Evolutionary conservation across 2,888 invertebrate genomes (phyloP).

Genomic region (Lamellibrachia satsuma): DNA sequence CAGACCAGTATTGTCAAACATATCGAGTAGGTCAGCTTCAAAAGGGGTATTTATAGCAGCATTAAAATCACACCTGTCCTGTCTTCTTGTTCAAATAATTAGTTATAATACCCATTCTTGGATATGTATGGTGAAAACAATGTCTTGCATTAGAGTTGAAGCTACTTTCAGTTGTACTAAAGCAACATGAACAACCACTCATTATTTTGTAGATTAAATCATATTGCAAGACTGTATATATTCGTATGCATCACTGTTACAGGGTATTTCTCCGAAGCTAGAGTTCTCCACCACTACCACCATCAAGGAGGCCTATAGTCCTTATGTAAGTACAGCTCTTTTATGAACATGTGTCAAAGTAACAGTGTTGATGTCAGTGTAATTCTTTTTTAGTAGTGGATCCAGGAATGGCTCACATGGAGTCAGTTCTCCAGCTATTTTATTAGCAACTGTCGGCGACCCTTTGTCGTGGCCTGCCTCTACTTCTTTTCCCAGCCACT

Average conservation of each 20-base stretch:
- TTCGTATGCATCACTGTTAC: constrained; percentile 29
- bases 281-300: constrained; percentile 62
- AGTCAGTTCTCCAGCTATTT: neutral
- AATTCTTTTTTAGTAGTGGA: neutral
- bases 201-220: neutral
- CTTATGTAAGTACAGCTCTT: neutral
- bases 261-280: constrained; percentile 64
- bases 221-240: neutral
- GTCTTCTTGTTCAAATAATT: neutral
- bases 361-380: neutral
- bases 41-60: too few relatives aligned
- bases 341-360: neutral
- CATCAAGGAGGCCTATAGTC: constrained; percentile 53
- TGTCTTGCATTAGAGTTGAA: neutral
- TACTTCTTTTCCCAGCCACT: too few relatives aligned
- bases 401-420: neutral
- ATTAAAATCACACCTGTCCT: neutral
- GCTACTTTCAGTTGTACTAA: neutral
- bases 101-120: neutral
- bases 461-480: too few relatives aligned
- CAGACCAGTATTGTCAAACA: too few relatives aligned
- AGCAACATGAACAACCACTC: neutral
- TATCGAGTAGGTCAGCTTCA: too few relatives aligned
- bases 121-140: neutral
- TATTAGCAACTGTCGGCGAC: too few relatives aligned